These are phyloP conservation scores for Hypsibius dujardini DNA, from an alignment of 1,140 invertebrate species.

Conservation along the genomic window DNA sequence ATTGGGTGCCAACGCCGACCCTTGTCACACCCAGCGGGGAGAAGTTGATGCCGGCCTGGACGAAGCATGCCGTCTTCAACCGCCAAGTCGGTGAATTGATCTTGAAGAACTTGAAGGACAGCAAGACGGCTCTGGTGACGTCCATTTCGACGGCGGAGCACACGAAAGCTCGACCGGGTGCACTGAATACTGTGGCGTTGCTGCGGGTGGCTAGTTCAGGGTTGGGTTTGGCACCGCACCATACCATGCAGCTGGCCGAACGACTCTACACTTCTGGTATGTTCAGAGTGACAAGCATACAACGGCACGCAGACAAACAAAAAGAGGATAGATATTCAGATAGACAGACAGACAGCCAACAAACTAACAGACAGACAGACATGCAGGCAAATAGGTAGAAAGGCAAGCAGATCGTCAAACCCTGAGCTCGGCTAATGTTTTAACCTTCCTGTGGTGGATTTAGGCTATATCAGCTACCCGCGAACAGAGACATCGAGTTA, in stretches of 20 bases:
- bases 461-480: conserved; percentile 85
- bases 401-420: too few species aligned
- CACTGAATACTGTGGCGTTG: conserved; percentile 90
- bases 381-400: too few species aligned
- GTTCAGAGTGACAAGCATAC: too few species aligned
- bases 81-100: not conserved
- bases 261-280: too few species aligned
- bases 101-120: not conserved
- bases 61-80: not conserved
- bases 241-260: conserved; percentile 97
- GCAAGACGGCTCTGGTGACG: not conserved
- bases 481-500: conserved; percentile 92
- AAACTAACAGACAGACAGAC: too few species aligned
- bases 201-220: conserved; percentile 81
- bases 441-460: too few species aligned
- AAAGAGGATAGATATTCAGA: too few species aligned
- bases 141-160: conserved; percentile 55
- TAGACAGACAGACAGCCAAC: too few species aligned
- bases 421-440: too few species aligned
- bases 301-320: too few species aligned
- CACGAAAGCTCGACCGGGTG: conserved; percentile 60
- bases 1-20: conserved; percentile 50
- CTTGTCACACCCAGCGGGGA: not conserved
- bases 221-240: conserved; percentile 81
- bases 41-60: not conserved